Conservation (phyloP, 1,140 invertebrate genomes). For the Triops cancriformis region DNA sequence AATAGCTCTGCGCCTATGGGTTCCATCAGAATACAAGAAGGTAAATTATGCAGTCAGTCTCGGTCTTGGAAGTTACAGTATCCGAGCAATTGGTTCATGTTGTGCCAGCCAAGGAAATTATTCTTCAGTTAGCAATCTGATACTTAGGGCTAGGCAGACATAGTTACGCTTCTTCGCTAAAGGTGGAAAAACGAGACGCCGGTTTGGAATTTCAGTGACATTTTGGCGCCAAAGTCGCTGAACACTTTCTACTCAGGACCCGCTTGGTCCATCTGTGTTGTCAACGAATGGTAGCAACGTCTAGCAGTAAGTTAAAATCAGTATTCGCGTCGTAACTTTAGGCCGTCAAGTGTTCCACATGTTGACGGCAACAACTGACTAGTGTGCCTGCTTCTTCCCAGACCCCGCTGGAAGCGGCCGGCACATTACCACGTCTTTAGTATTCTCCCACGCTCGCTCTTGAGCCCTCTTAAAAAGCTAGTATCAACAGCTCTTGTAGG, state of each 20-base stretch:
- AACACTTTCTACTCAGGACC: background rate
- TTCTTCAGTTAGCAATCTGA: background rate
- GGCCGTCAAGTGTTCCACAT: background rate
- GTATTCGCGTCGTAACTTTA: background rate
- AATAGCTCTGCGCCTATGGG: no score
- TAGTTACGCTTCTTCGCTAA: background rate
- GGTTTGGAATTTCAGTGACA: background rate
- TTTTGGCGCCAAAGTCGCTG: background rate
- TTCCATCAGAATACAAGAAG: no score
- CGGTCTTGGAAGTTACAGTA: no score
- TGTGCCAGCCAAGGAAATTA: background rate
- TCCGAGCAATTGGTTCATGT: no score
- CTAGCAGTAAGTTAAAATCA: background rate
- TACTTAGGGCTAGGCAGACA: background rate
- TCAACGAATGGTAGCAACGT: background rate
- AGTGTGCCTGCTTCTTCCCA: background rate
- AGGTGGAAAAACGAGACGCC: background rate
- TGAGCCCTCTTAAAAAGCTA: background rate
- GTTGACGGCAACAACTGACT: background rate
- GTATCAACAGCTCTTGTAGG: background rate
- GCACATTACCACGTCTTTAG: background rate
- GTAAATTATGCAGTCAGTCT: no score
- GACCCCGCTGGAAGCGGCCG: background rate
- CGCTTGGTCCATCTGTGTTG: background rate
- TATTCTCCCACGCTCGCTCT: background rate